Evolutionary conservation across 2,797 vertebrate species (phyloP).

Genomic region (Schizothorax lantsangensis): DNA sequence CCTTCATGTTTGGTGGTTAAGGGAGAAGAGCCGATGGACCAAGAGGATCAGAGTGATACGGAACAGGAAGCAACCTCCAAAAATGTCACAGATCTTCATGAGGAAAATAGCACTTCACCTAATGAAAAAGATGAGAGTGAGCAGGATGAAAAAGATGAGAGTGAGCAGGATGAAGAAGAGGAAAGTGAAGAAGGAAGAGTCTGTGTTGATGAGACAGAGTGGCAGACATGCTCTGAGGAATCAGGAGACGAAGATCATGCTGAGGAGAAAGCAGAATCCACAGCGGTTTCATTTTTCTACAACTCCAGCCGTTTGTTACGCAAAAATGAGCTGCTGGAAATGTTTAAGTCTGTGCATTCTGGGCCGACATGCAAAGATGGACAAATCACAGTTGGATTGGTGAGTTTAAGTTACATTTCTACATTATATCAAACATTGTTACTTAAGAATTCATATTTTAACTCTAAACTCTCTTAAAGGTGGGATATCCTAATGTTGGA

Average conservation of each 20-base stretch:
- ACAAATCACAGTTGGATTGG: slow-evolving; percentile 92
- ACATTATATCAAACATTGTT: background rate
- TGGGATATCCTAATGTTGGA: slow-evolving; percentile 98
- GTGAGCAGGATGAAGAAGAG: slow-evolving; percentile 63
- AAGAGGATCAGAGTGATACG: slow-evolving; percentile 68
- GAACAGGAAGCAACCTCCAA: slow-evolving; percentile 57
- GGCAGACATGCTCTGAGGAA: slow-evolving; percentile 79
- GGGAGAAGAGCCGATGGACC: slow-evolving; percentile 72
- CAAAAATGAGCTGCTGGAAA: slow-evolving; percentile 86
- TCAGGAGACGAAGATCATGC: slow-evolving; percentile 61
- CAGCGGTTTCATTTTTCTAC: slow-evolving; percentile 59
- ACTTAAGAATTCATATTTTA: background rate
- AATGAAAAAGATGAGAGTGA: background rate
- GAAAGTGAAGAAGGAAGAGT: slow-evolving; percentile 72
- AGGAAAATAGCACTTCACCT: slow-evolving; percentile 53
- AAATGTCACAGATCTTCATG: background rate
- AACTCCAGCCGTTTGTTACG: slow-evolving; percentile 89
- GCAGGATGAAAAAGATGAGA: background rate
- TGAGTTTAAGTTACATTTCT: slow-evolving; percentile 65
- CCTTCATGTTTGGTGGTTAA: slow-evolving; percentile 62
- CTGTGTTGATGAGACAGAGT: slow-evolving; percentile 74
- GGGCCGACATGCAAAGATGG: slow-evolving; percentile 82
- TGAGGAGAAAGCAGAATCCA: background rate
- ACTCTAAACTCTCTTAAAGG: slow-evolving; percentile 74
- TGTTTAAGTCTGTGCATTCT: slow-evolving; percentile 82